Conservation (phyloP, 2,888 invertebrate species). For the Odontocerum albicorne region DNA sequence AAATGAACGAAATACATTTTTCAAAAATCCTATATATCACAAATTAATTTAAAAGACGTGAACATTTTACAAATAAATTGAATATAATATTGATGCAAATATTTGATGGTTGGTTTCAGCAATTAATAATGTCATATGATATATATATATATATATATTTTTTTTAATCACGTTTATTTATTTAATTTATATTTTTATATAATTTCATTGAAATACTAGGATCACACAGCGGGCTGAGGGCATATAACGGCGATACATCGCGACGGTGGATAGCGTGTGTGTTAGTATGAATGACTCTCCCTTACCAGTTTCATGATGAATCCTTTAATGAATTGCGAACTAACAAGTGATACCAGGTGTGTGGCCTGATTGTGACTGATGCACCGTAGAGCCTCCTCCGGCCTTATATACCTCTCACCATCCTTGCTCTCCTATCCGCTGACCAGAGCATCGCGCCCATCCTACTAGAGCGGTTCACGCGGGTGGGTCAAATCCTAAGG, state of each 20-base stretch:
- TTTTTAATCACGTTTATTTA: neutral
- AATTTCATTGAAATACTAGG: neutral
- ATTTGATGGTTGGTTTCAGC: too few species aligned
- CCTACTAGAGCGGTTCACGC: constrained; percentile 20
- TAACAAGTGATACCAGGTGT: constrained; percentile 16
- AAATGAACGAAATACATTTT: too few species aligned
- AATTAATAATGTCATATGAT: too few species aligned
- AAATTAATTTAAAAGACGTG: too few species aligned
- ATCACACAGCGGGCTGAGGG: too few species aligned
- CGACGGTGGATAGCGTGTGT: neutral
- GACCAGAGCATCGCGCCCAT: constrained; percentile 30
- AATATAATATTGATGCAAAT: too few species aligned
- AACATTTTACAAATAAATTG: too few species aligned
- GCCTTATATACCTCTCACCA: constrained; percentile 29
- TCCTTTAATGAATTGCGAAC: constrained; percentile 5
- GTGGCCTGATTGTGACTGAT: constrained; percentile 32
- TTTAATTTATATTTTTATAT: neutral
- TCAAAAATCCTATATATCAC: too few species aligned
- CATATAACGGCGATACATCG: neutral
- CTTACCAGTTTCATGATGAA: constrained; percentile 25
- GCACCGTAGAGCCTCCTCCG: constrained; percentile 23
- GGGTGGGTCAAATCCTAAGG: constrained; percentile 11
- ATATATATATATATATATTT: too few species aligned
- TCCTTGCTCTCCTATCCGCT: constrained; percentile 30
- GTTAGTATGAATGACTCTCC: neutral